Base-by-base conservation (phyloP, 1,140 invertebrate genomes). In the Microplitis mediator region DNA sequence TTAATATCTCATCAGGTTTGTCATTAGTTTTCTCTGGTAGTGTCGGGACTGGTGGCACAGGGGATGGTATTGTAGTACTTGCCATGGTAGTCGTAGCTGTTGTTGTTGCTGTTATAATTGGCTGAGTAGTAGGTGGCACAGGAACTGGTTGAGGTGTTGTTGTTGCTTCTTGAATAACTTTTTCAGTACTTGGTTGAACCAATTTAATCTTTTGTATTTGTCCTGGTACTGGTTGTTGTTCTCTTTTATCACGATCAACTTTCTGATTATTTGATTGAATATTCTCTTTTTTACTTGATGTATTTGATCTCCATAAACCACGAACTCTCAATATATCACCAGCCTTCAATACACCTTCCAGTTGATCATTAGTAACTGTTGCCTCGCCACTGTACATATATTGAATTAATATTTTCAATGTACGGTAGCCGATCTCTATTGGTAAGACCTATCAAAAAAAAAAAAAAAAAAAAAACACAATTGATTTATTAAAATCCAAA, bases 361-460 rank as follows among this genome's bases (percentile, higher is more conserved):
- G 80, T 34, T 95, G 93, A 80, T 94, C 93, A 83, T 95, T 94
- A 69, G 93, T 93, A 5, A 95, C 93, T 16, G 93, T 95, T 34
- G 93, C 93, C 86, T 95, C 94, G 3, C 94, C 94, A 83, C 89
- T 93, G 84, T 95, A 95, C 93, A 95, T 95, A 80, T 95, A 95
- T 79, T 94, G 92, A n/a, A 95, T 91, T 1, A 95, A 87, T 65
- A 93, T 93, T 81, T 93, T 93, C 68, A 95, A 84, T 2, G 93
- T 93, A 71, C 92, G 90, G 68, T 93, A 92, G 16, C 91, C 92
- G 64, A 95, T 92, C 80, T 95, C 93, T 0, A 93, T 92, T 4
- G 95, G 94, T 54, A 97, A 87, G 32, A 97, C 92, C 86, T 87
- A 74, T 14, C 76, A n/a, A 45, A 60, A 45, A 62, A 23, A 23